These are phyloP conservation scores for Bostrychus sinensis DNA, from an alignment of 2,113 vertebrate genomes.

Conservation along the genomic window DNA sequence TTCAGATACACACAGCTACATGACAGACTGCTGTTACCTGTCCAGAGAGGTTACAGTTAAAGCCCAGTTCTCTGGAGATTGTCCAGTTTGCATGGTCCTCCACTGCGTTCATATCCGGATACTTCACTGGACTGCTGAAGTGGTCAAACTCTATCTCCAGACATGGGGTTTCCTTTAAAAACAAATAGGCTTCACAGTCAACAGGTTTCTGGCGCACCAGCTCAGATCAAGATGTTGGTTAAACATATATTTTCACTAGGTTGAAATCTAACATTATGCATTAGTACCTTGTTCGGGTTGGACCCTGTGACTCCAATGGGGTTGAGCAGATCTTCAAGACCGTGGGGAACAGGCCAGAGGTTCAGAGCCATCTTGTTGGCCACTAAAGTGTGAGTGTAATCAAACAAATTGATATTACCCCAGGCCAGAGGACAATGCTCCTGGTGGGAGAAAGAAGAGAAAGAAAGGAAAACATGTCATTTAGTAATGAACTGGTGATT, in stretches of 20 bases:
- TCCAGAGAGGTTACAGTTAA: slow-evolving; percentile 91
- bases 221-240: too few relatives aligned
- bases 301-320: slow-evolving; percentile 97
- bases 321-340: slow-evolving; percentile 95
- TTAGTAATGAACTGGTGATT: too few relatives aligned
- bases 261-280: too few relatives aligned
- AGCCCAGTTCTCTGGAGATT: slow-evolving; percentile 93
- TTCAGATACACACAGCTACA: too few relatives aligned
- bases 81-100: slow-evolving; percentile 96
- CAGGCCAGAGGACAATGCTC: slow-evolving; percentile 91
- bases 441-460: slow-evolving; percentile 15
- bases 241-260: too few relatives aligned
- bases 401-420: slow-evolving; percentile 98
- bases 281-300: slow-evolving; percentile 99
- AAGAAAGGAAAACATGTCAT: too few relatives aligned
- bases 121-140: slow-evolving; percentile 95
- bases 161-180: slow-evolving; percentile 93
- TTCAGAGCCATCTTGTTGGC: slow-evolving; percentile 98
- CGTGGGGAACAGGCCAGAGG: slow-evolving; percentile 97
- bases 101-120: slow-evolving; percentile 92
- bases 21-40: slow-evolving; percentile 79
- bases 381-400: slow-evolving; percentile 96
- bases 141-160: slow-evolving; percentile 98
- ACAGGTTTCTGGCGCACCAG: too few relatives aligned
- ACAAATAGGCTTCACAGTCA: background rate